Evolutionary conservation across 2,888 invertebrate species (phyloP).

Genomic region (Myopa tessellatipennis): DNA sequence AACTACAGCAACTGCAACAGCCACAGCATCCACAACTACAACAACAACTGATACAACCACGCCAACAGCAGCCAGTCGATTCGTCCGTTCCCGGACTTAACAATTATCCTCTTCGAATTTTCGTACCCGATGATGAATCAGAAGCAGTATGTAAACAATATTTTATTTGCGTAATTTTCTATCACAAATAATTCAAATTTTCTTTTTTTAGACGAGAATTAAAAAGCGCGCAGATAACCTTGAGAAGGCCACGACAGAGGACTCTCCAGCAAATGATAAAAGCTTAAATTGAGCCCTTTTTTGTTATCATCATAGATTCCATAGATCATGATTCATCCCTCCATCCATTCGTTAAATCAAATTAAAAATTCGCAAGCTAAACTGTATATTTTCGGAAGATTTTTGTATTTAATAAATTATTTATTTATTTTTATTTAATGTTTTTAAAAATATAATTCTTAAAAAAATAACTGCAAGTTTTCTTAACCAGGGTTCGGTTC

Average conservation of each 20-base stretch:
- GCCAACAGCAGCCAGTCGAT: slow-evolving; percentile 44
- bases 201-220: slow-evolving; percentile 54
- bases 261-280: slow-evolving; percentile 41
- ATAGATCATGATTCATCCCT: slow-evolving; percentile 8
- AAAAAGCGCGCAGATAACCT: slow-evolving; percentile 61
- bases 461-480: too few relatives aligned
- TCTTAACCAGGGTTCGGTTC: too few relatives aligned
- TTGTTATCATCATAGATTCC: slow-evolving; percentile 56
- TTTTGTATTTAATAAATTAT: slow-evolving; percentile 57
- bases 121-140: slow-evolving; percentile 69
- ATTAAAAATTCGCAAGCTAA: slow-evolving; percentile 43
- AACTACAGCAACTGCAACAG: slow-evolving; percentile 49
- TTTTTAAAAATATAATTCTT: background rate
- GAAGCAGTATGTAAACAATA: slow-evolving; percentile 52
- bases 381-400: slow-evolving; percentile 44
- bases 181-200: slow-evolving; percentile 13
- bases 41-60: slow-evolving; percentile 44
- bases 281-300: slow-evolving; percentile 52
- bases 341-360: background rate
- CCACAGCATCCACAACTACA: slow-evolving; percentile 49
- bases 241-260: slow-evolving; percentile 56
- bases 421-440: slow-evolving; percentile 42
- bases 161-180: background rate
- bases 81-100: slow-evolving; percentile 55
- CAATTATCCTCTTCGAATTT: slow-evolving; percentile 68